Conservation (phyloP, 2,888 invertebrate genomes). For the Brenthis hecate region DNA sequence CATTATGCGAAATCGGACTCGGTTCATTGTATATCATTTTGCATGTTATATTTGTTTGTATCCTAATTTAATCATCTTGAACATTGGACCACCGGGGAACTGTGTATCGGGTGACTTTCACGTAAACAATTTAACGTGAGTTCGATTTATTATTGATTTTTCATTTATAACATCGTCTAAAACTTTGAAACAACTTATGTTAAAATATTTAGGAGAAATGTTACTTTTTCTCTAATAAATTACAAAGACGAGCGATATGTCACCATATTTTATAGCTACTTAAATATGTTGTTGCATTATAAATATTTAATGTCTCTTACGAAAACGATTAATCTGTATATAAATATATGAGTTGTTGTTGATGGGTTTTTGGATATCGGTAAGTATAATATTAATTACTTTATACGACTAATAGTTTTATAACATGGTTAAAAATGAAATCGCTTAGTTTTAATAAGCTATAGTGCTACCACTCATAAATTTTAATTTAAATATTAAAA, state of each 20-base stretch:
- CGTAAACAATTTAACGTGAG: conserved; percentile 65
- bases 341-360: conserved; percentile 19
- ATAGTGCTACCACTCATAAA: background rate
- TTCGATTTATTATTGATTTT: conserved; percentile 57
- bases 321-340: conserved; percentile 35
- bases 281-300: conserved; percentile 31
- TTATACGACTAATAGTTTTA: conserved; percentile 31
- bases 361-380: conserved; percentile 31
- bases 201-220: conserved; percentile 7
- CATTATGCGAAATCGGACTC: conserved; percentile 75
- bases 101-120: conserved; percentile 68
- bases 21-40: conserved; percentile 79
- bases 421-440: conserved; percentile 27
- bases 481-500: conserved; percentile 2
- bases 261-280: conserved; percentile 28
- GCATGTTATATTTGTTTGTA: conserved; percentile 77
- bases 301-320: conserved; percentile 33
- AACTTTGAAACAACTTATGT: background rate
- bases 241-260: conserved; percentile 8
- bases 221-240: conserved; percentile 15
- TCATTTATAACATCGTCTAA: conserved; percentile 41
- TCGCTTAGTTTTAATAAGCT: conserved; percentile 7
- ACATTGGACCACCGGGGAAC: conserved; percentile 78
- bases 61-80: conserved; percentile 81
- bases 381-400: conserved; percentile 36